Evolutionary conservation across 2,113 vertebrate genomes (phyloP).

Genomic region (Lagenorhynchus albirostris): DNA sequence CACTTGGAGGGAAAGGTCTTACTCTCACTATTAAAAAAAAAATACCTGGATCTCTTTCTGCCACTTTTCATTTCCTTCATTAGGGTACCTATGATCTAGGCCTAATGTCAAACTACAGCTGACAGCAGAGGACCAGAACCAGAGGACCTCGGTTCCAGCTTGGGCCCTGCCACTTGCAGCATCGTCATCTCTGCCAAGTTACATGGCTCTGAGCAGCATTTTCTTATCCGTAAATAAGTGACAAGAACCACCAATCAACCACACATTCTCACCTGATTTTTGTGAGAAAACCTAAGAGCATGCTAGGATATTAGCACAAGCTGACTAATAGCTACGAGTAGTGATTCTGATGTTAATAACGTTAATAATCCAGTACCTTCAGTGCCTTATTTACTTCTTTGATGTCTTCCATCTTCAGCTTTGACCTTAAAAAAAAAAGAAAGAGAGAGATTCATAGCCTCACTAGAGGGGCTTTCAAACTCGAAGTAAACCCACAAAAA

Average conservation of each 20-base stretch:
- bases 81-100: neutral
- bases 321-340: rapidly evolving
- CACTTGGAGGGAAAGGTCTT: neutral
- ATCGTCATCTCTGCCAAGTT: rapidly evolving
- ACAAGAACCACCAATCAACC: neutral
- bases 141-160: neutral
- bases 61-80: neutral
- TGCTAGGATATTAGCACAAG: rapidly evolving
- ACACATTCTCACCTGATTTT: neutral
- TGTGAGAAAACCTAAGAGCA: neutral
- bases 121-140: neutral
- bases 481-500: neutral
- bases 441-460: neutral
- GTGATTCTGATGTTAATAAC: neutral
- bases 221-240: neutral
- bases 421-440: constrained; percentile 85
- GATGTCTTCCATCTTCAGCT: constrained; percentile 99
- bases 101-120: neutral
- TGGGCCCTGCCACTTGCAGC: neutral
- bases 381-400: constrained; percentile 99
- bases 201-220: neutral
- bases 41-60: neutral
- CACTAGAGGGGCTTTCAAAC: neutral
- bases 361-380: constrained; percentile 85
- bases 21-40: neutral